Percentiles rank a stretch among this genome's conserved stretches.
phyloP scores from a whole-genome alignment of 1,140 invertebrate species.

The Sweltsa coloradensis region DNA sequence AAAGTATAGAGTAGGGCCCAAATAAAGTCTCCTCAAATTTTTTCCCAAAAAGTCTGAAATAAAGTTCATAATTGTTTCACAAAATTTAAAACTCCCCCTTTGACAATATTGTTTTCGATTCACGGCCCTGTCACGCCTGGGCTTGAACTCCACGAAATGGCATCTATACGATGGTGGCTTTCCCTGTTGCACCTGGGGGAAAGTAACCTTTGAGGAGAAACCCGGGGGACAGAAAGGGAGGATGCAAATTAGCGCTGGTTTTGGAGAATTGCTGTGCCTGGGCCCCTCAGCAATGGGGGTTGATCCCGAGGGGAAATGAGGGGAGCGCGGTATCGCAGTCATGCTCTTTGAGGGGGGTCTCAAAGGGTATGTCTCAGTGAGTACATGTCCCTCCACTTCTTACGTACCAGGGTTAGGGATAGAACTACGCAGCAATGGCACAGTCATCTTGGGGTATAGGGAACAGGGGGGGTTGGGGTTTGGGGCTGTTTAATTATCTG shows the following conservation, averaged over 20 bases:
- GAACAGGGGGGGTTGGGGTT: no score
- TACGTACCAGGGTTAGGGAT: no score
- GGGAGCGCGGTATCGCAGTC: slow-evolving; percentile 66
- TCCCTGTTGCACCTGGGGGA: slow-evolving; percentile 87
- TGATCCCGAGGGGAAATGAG: slow-evolving; percentile 70
- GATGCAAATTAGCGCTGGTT: slow-evolving; percentile 50
- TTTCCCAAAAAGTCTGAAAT: no score
- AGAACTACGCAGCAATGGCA: no score
- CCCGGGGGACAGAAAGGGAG: slow-evolving; percentile 74
- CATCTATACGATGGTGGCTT: slow-evolving; percentile 79
- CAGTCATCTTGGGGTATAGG: no score
- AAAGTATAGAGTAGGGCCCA: no score
- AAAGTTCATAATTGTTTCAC: no score
- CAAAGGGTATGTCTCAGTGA: slow-evolving; percentile 92
- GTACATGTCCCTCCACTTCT: slow-evolving; percentile 23
- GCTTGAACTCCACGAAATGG: slow-evolving; percentile 56
- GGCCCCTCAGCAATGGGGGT: slow-evolving; percentile 69
- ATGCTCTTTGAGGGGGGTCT: slow-evolving; percentile 92
- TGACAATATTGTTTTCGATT: no score
- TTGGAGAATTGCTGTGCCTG: slow-evolving; percentile 55
- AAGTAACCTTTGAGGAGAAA: slow-evolving; percentile 89
- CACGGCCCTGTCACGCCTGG: slow-evolving; percentile 62
- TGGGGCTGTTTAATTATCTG: no score
- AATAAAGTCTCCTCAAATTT: no score
- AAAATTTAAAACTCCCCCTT: no score